phyloP scores from a whole-genome alignment of 2,113 vertebrate genomes.

The Caracal caracal region DNA sequence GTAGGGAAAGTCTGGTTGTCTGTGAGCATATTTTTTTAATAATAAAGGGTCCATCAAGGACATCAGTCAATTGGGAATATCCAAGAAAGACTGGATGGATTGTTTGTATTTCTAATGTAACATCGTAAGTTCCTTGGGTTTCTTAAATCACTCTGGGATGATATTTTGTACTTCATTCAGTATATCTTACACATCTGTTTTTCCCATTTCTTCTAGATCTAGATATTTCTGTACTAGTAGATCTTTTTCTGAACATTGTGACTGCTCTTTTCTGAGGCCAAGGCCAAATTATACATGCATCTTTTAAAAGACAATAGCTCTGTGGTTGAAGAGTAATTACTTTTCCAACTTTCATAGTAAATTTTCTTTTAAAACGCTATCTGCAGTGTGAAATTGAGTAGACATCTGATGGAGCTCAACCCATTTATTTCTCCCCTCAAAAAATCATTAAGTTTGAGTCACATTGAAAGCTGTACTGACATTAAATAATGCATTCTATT shows the following conservation, averaged over 20 bases:
- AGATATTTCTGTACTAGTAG: neutral
- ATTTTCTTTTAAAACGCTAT: slow-evolving; percentile 48
- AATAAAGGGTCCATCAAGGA: neutral
- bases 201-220: neutral
- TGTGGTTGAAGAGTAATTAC: slow-evolving; percentile 22
- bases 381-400: slow-evolving; percentile 58
- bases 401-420: slow-evolving; percentile 60
- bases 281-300: neutral
- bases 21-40: neutral
- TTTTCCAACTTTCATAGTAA: slow-evolving; percentile 33
- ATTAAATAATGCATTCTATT: slow-evolving; percentile 50
- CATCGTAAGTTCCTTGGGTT: neutral
- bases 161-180: neutral
- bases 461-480: slow-evolving; percentile 36
- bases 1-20: neutral
- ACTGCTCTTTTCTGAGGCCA: neutral
- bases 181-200: neutral
- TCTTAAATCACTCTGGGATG: neutral
- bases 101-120: neutral
- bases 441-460: slow-evolving; percentile 50
- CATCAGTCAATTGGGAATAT: neutral
- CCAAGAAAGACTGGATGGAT: neutral
- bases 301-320: slow-evolving; percentile 12
- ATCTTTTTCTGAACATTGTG: neutral
- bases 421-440: slow-evolving; percentile 47